A percentile compares a stretch with the other conserved stretches of the same genome.
phyloP scores from a whole-genome alignment of 1,140 invertebrate genomes.

The Leptestheria dahalacensis region DNA sequence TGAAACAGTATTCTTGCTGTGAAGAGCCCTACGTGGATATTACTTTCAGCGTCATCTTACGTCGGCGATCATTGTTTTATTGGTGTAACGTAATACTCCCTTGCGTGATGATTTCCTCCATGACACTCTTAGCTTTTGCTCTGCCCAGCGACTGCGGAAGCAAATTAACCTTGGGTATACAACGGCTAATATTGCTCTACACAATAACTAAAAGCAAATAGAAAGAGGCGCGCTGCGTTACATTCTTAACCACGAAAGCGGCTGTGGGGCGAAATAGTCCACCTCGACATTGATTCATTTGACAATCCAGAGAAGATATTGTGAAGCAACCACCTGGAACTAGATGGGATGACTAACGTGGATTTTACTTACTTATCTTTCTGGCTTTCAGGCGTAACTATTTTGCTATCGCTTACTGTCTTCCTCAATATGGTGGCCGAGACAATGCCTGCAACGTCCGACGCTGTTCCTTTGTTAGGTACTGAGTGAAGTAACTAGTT shows the following conservation, averaged over 20 bases:
- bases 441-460: conserved; percentile 68
- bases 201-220: too few species aligned
- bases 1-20: conserved; percentile 36
- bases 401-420: conserved; percentile 74
- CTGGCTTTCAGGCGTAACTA: conserved; percentile 52
- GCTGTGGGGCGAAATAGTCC: too few species aligned
- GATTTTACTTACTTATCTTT: neutral
- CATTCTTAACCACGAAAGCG: too few species aligned
- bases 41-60: conserved; percentile 45
- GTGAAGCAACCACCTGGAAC: too few species aligned
- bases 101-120: conserved; percentile 48
- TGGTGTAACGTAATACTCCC: conserved; percentile 54
- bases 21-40: conserved; percentile 45
- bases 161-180: conserved; percentile 47
- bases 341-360: too few species aligned
- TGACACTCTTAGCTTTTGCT: conserved; percentile 49
- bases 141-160: conserved; percentile 50
- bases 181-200: too few species aligned
- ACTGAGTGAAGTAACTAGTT: conserved; percentile 20
- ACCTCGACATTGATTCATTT: too few species aligned
- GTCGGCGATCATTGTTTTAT: conserved; percentile 48
- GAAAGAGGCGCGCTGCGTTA: too few species aligned
- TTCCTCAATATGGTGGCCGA: conserved; percentile 72
- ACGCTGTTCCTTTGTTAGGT: conserved; percentile 73
- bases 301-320: too few species aligned